A percentile compares a stretch with the other conserved stretches of the same genome.
Evolutionary conservation across 2,888 invertebrate species (phyloP).

Genomic region (Eupsilia transversa): DNA sequence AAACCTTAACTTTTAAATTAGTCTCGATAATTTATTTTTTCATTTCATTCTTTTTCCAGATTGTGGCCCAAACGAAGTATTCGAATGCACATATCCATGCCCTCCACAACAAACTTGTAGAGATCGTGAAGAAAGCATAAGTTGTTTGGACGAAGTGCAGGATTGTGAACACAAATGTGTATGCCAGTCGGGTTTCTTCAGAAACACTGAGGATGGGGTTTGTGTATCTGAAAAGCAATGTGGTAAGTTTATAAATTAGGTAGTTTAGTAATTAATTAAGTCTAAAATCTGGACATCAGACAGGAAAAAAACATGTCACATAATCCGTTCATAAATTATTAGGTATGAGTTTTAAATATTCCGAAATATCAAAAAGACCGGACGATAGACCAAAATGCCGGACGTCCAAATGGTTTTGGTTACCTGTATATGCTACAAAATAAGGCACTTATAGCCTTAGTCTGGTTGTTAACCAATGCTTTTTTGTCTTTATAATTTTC

Average conservation of each 20-base stretch:
- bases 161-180: slow-evolving; percentile 15
- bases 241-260: slow-evolving; percentile 4
- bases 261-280: too few species aligned
- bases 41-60: neutral
- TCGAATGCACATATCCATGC: neutral
- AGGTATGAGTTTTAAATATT: neutral
- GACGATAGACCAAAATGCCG: neutral
- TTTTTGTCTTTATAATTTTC: slow-evolving; percentile 7
- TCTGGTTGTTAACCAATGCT: neutral
- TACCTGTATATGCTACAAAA: neutral
- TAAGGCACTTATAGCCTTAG: neutral
- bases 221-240: slow-evolving; percentile 19
- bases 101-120: slow-evolving; percentile 6
- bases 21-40: neutral
- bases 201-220: slow-evolving; percentile 16
- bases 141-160: neutral
- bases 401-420: neutral
- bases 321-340: too few species aligned
- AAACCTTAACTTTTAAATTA: neutral
- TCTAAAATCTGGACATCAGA: neutral
- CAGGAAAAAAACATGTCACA: neutral
- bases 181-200: slow-evolving; percentile 11
- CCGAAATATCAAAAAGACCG: neutral
- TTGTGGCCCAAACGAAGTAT: slow-evolving; percentile 12
- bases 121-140: neutral